Conservation (phyloP, 2,113 vertebrate species). For the Octodon degus region DNA sequence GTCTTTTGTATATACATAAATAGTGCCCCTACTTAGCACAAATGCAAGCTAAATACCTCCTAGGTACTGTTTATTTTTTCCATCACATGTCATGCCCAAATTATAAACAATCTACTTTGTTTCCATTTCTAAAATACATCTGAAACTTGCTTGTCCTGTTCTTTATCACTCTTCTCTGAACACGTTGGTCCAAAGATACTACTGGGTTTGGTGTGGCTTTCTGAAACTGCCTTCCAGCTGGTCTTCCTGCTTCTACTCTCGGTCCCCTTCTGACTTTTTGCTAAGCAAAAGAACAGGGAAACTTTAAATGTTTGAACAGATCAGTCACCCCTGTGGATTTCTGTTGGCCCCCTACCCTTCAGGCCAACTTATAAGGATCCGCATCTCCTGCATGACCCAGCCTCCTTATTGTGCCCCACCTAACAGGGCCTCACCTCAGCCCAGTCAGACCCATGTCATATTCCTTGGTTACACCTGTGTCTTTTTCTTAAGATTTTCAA, state of each 20-base stretch:
- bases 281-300: not conserved
- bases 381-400: not conserved
- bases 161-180: not conserved
- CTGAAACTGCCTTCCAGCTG: not conserved
- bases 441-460: too few species aligned
- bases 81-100: not conserved
- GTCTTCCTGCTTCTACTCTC: not conserved
- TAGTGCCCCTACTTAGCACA: not conserved
- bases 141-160: not conserved
- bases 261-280: not conserved
- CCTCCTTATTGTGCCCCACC: rapidly evolving
- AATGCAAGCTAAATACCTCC: not conserved
- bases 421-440: not conserved
- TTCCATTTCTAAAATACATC: not conserved
- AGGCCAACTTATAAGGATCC: not conserved
- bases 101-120: not conserved
- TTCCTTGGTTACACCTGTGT: not conserved
- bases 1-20: not conserved
- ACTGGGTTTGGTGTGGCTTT: not conserved
- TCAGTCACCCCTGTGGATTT: not conserved
- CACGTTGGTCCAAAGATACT: not conserved
- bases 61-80: not conserved
- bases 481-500: not conserved
- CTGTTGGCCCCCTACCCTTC: not conserved
- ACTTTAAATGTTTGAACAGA: not conserved